Percentiles rank a stretch among this genome's conserved stretches.
Evolutionary conservation across 30 jellyfish, hydroid and myxozoan species (phyloP).

Genomic region (Chrysaora quinquecirrha): DNA sequence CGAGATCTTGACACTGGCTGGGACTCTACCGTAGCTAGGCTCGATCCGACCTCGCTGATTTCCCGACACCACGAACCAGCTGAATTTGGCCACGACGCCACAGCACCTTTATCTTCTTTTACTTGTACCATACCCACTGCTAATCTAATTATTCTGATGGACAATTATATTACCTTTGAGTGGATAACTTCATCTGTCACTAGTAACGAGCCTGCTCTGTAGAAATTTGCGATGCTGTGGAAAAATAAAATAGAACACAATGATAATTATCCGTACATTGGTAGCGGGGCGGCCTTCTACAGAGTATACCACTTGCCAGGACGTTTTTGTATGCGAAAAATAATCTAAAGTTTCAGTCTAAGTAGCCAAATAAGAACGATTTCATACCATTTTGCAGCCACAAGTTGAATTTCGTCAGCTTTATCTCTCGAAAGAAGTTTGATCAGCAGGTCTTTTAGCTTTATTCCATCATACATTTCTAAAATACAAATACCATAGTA

Average conservation of each 20-base stretch:
- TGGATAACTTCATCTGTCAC: constrained; percentile 74
- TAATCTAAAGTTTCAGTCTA: no score
- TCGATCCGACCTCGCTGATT: no score
- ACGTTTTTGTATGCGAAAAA: no score
- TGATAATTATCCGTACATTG: not conserved
- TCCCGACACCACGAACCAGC: no score
- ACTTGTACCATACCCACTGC: no score
- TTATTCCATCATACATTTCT: not conserved
- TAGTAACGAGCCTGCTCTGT: constrained; percentile 64
- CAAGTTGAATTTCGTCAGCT: constrained; percentile 86
- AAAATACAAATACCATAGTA: no score
- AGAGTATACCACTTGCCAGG: not conserved
- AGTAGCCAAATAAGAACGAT: not conserved
- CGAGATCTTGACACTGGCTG: no score
- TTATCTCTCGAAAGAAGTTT: constrained; percentile 71
- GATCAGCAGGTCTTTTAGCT: constrained; percentile 62
- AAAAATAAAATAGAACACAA: not conserved
- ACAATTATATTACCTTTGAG: constrained; percentile 67
- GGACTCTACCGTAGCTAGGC: no score
- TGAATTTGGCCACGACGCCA: no score
- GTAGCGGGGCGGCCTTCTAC: no score
- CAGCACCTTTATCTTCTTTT: no score
- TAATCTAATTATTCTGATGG: no score
- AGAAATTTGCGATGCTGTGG: constrained; percentile 63
- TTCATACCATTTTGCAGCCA: constrained; percentile 86